Evolutionary conservation across 2,113 vertebrate genomes (phyloP).

Genomic region (Mobula hypostoma): DNA sequence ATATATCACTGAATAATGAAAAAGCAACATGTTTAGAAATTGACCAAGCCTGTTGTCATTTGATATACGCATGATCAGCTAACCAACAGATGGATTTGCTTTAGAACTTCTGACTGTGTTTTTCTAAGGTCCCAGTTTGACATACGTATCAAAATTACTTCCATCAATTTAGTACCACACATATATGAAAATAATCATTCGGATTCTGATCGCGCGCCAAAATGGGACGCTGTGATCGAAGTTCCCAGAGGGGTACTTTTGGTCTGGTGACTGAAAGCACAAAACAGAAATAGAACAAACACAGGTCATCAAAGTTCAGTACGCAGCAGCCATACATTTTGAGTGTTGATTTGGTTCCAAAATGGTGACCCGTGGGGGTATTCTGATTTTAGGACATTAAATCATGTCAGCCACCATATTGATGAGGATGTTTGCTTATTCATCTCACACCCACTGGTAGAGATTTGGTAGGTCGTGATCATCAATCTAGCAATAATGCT

Average conservation of each 20-base stretch:
- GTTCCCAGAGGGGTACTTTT: not conserved
- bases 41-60: not conserved
- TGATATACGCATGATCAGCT: not conserved
- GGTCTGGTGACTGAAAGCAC: not conserved
- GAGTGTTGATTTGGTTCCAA: no score
- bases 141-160: not conserved
- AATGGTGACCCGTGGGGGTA: no score
- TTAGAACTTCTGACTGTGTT: not conserved
- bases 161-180: conserved; percentile 20
- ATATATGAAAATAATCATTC: not conserved
- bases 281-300: not conserved
- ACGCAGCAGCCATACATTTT: no score
- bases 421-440: no score
- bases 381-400: no score
- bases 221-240: not conserved
- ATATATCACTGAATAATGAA: not conserved
- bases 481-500: no score
- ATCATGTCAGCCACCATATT: no score
- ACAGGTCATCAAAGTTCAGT: not conserved
- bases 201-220: not conserved
- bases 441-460: no score
- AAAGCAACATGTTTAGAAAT: not conserved
- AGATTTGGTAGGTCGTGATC: no score
- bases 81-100: not conserved
- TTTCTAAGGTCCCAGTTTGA: not conserved